A percentile compares a stretch with the other conserved stretches of the same genome.
These are phyloP conservation scores for Mythimna albipuncta DNA, from an alignment of 2,888 invertebrate genomes.

Conservation along the genomic window DNA sequence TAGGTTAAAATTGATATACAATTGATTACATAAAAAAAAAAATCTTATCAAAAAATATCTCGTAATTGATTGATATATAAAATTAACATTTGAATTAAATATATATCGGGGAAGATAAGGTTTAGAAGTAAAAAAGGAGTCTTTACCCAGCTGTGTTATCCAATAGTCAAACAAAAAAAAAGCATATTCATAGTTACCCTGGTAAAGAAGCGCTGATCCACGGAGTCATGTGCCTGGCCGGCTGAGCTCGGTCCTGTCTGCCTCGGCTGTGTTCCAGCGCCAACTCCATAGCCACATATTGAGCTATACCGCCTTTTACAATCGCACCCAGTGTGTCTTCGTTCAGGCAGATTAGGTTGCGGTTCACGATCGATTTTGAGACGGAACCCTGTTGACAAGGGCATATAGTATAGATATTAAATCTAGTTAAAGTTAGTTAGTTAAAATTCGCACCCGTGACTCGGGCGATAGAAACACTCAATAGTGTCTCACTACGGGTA, in stretches of 20 bases:
- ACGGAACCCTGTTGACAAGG: slow-evolving; percentile 80
- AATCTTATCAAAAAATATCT: no score
- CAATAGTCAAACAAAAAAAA: background rate
- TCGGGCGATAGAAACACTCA: no score
- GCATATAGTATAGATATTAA: background rate
- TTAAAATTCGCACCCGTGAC: no score
- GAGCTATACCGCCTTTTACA: slow-evolving; percentile 98
- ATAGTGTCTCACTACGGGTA: no score
- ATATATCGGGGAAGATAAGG: no score
- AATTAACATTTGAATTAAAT: no score
- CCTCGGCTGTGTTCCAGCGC: slow-evolving; percentile 96
- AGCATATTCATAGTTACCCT: slow-evolving; percentile 69
- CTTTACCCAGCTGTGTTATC: background rate
- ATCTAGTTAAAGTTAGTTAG: no score
- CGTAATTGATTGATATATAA: no score
- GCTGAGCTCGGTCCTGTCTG: slow-evolving; percentile 77
- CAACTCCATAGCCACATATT: slow-evolving; percentile 98
- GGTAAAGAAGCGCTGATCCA: slow-evolving; percentile 93
- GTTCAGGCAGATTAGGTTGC: slow-evolving; percentile 93
- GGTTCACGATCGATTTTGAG: slow-evolving; percentile 89
- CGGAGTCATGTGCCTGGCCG: slow-evolving; percentile 91
- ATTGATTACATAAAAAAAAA: no score
- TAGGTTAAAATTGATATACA: no score
- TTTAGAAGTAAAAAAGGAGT: no score
- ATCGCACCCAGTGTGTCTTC: slow-evolving; percentile 99